Evolutionary conservation across 2,888 invertebrate genomes (phyloP).

Genomic region (Tetranychus truncatus): DNA sequence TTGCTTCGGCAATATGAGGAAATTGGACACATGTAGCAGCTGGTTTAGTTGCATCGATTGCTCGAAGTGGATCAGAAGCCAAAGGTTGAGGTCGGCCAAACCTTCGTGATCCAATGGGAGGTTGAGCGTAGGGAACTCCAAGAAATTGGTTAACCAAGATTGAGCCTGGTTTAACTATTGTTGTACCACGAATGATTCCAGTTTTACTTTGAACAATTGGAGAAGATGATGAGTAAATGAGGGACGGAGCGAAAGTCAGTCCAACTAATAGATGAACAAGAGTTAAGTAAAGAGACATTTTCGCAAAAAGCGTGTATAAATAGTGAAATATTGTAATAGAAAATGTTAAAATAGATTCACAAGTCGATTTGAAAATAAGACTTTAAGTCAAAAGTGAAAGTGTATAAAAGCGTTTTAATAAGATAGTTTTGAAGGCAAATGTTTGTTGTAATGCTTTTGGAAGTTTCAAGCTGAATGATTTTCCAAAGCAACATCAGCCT

Average conservation of each 20-base stretch:
- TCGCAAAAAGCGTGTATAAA: no score
- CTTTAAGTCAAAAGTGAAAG: background rate
- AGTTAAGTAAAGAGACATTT: background rate
- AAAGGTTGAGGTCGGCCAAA: slow-evolving; percentile 25
- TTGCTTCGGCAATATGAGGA: slow-evolving; percentile 25
- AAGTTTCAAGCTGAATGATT: background rate
- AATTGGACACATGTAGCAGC: slow-evolving; percentile 28
- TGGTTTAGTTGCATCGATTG: slow-evolving; percentile 27
- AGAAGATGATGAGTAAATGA: background rate
- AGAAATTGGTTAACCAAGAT: slow-evolving; percentile 24
- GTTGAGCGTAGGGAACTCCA: slow-evolving; percentile 29
- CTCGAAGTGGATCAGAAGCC: slow-evolving; percentile 42
- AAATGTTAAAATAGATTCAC: no score
- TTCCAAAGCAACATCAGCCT: background rate
- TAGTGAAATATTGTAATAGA: no score
- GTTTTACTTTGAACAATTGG: background rate
- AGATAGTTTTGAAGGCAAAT: background rate
- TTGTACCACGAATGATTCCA: background rate
- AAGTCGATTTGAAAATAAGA: background rate
- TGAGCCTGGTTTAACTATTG: background rate
- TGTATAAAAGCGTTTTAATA: background rate
- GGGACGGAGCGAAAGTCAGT: background rate
- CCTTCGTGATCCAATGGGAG: slow-evolving; percentile 27
- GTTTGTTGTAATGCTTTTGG: background rate
- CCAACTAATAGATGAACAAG: background rate